Evolutionary conservation across 2,797 vertebrate genomes (phyloP), one percentile per base, ranked within the genome.

Genomic region (Sarcophilus harrisii): DNA sequence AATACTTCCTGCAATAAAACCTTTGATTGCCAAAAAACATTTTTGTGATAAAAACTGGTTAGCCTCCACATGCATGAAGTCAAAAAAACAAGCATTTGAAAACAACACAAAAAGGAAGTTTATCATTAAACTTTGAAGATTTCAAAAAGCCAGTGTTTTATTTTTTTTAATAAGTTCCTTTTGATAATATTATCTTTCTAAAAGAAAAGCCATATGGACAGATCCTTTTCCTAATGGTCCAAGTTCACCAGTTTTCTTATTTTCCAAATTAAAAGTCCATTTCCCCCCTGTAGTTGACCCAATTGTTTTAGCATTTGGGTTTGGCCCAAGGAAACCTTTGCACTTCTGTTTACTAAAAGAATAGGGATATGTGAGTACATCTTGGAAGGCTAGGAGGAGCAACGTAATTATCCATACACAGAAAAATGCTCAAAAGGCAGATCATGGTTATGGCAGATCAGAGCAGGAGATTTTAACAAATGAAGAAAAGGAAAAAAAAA

Each of bases 1-100:
- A 95, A 96, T 96, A 94, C 92, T 96, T 97, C 73, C 96, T 97
- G 60, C 57, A 96, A 97, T 96, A 92, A 97, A 96, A 94, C 58
- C 59, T 97, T 73, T 91, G 92, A 93, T 96, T 97, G 81, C 96
- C 95, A 93, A 94, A 96, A 95, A 96, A 93, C 73, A 91, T 38
- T 13, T 91, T 95, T 59, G 90, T 90, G 94, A 92, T 93, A 38
- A 94, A 94, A 96, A 92, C 55, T 66, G 58, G 90, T 90, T 93
- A 95, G 91, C n/a, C 18, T 94, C 58, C 4, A 93, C 49, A 91
- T 81, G 28, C 5, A 92, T 57, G 57, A 60, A 96, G 93, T 58
- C 3, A 66, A 5, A 94, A 91, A 91, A 95, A 92, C 24, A 91
- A 62, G 94, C 5, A 91, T 73, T 94, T 55, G 29, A 3, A 60